These are phyloP conservation scores for Dermolepida albohirtum DNA, from an alignment of 2,888 invertebrate species.

Conservation along the genomic window DNA sequence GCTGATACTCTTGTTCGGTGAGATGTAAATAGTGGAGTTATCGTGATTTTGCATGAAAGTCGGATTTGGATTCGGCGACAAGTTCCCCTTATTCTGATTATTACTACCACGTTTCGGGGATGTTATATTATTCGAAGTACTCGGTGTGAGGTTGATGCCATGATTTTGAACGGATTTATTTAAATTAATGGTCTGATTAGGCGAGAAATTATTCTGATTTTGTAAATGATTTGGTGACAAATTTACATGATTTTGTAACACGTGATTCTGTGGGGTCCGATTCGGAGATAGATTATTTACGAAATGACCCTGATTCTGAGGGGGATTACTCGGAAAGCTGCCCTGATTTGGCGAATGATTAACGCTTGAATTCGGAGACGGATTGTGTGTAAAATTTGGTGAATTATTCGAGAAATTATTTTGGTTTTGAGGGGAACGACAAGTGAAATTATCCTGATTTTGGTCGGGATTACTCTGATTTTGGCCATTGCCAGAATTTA, in stretches of 20 bases:
- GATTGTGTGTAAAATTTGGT: not conserved
- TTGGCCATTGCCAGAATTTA: not conserved
- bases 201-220: not conserved
- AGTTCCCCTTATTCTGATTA: constrained; percentile 5
- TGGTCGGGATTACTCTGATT: not conserved
- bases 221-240: not conserved
- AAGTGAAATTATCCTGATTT: not conserved
- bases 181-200: constrained; percentile 3
- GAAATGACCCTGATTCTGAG: constrained; percentile 1
- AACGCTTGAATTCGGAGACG: not conserved
- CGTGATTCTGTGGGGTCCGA: not conserved
- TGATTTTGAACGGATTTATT: constrained; percentile 1
- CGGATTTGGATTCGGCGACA: constrained; percentile 3
- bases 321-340: not conserved
- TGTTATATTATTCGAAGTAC: not conserved
- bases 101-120: no score
- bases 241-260: constrained; percentile 1
- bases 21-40: not conserved
- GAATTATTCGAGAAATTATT: constrained; percentile 8
- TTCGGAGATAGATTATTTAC: constrained; percentile 3
- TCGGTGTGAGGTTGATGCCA: not conserved
- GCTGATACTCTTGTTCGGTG: no score
- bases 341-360: not conserved
- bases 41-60: not conserved
- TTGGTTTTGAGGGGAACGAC: not conserved